Base-by-base conservation (phyloP, 2,113 vertebrate genomes). In the Gallinago media region DNA sequence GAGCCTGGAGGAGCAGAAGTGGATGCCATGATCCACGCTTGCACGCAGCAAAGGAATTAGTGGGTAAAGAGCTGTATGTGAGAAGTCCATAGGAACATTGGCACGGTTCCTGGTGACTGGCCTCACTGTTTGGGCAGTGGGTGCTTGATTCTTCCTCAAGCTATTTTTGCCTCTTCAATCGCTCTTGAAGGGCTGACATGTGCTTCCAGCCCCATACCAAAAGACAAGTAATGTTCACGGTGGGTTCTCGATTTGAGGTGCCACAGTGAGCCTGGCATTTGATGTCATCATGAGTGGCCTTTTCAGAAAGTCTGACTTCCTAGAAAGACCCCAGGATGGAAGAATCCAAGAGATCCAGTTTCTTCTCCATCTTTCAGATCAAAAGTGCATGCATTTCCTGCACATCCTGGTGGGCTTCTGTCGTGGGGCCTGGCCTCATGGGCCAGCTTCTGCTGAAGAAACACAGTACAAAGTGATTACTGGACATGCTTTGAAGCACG, bases 201-300 rank as follows among this genome's bases (percentile, higher is more conserved):
- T 8, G 6, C 15, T 49, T 78, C 50, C 72, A 76, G 25, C 25
- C 19, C 42, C 5, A 8, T 36, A 42, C 14, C 58, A 47, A 65
- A 92, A 34, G n/a, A 66, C 27, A 40, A 71, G 22, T 40, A 19
- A 13, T n/a, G 22, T 26, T 74, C 58, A 70, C 46, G 1, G 0
- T 34, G 52, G 7, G 11, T 63, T 92, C 49, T 80, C 36, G 49
- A 31, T 21, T 56, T 0, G 0, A 83, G 44, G 42, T 59, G n/a
- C 34, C 15, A 3, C 49, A 36, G 16, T 56, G 71, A 82, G 72
- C 32, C 3, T 59, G 40, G 13, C 6, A 17, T 62, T 65, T 56
- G 22, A 22, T 9, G 25, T 3, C 2, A 25, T 72, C 0, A 0
- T 34, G 20, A 11, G 15, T 55, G 76, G 12, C 1, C 0, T 55